A percentile compares a stretch with the other conserved stretches of the same genome.
phyloP scores from a whole-genome alignment of 1,140 invertebrate species.

The Heliothis subflexa region DNA sequence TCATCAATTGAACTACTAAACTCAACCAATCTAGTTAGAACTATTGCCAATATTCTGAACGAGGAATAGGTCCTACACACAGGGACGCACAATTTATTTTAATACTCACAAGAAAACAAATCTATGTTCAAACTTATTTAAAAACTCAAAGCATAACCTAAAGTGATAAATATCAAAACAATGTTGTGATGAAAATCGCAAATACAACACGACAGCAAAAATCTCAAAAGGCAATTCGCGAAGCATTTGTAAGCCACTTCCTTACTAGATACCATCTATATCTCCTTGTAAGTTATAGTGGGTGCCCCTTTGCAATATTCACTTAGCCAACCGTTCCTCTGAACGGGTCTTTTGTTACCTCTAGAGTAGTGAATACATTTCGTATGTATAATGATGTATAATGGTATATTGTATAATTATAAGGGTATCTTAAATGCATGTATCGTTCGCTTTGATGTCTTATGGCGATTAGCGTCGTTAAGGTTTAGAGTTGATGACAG shows the following conservation, averaged over 20 bases:
- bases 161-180: no score
- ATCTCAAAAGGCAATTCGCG: no score
- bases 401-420: conserved; percentile 18
- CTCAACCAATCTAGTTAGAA: no score
- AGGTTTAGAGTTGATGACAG: conserved; percentile 11
- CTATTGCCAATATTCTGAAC: no score
- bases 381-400: conserved; percentile 26
- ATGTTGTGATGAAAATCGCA: no score
- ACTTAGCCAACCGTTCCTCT: conserved; percentile 60
- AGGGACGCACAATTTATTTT: no score
- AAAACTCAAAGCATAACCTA: no score
- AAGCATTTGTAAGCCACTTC: conserved; percentile 21
- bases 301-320: conserved; percentile 63
- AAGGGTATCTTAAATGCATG: conserved; percentile 42
- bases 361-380: conserved; percentile 66
- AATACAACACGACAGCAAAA: no score
- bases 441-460: conserved; percentile 47
- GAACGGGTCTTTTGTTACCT: conserved; percentile 71
- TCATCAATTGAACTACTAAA: no score
- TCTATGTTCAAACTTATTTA: no score
- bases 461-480: conserved; percentile 29
- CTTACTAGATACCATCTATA: conserved; percentile 30
- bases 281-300: conserved; percentile 58
- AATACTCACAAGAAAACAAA: no score
- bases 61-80: no score